Conservation (phyloP, 2,797 vertebrate species). For the Acrossocheilus fasciatus region DNA sequence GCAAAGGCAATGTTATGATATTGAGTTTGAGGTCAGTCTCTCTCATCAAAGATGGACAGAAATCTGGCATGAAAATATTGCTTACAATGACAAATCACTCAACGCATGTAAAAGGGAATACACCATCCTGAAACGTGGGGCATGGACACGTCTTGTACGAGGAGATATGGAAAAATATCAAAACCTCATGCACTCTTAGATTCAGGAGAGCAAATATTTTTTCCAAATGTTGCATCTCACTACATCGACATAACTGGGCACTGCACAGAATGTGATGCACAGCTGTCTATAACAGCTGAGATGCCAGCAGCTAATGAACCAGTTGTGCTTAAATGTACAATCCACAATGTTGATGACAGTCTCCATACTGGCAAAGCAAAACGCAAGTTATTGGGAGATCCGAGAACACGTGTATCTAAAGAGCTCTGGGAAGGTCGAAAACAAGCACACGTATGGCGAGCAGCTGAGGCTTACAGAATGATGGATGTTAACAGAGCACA, state of each 20-base stretch:
- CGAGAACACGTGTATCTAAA: neutral
- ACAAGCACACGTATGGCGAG: neutral
- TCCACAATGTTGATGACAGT: neutral
- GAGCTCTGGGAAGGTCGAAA: conserved; percentile 31
- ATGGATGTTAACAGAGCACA: conserved; percentile 33
- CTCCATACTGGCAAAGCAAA: conserved; percentile 22
- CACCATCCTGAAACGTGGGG: conserved; percentile 6
- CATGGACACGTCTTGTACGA: conserved; percentile 11
- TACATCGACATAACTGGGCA: conserved; percentile 8
- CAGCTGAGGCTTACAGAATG: conserved; percentile 14
- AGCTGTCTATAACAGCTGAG: neutral
- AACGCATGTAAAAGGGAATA: neutral
- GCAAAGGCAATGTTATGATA: neutral
- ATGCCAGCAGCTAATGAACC: conserved; percentile 9
- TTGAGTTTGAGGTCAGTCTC: neutral
- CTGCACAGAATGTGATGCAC: neutral
- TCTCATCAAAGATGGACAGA: neutral
- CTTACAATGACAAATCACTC: neutral
- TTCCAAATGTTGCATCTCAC: conserved; percentile 9
- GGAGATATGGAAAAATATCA: conserved; percentile 5
- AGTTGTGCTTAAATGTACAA: conserved; percentile 16
- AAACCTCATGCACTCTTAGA: conserved; percentile 22
- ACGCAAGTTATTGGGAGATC: neutral
- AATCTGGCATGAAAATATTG: conserved; percentile 8
- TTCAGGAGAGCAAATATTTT: neutral